Base-by-base conservation (phyloP, 1,140 invertebrate genomes). In the Panulirus ornatus region DNA sequence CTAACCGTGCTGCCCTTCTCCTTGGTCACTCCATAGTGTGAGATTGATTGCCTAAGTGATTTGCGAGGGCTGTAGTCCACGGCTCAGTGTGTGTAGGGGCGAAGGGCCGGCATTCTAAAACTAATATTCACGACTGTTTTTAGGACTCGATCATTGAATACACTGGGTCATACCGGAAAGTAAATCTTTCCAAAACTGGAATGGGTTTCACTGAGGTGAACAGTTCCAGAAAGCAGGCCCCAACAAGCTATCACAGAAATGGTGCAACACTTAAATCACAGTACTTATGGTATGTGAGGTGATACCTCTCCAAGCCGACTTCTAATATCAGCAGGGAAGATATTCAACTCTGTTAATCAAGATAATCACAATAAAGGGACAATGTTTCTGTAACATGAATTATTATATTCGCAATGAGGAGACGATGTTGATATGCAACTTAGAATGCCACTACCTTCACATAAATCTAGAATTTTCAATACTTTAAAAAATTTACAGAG, bases 181-280 rank as follows among this genome's bases (percentile, higher is more conserved):
- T n/a, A n/a, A n/a, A n/a, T n/a, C n/a, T n/a, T 58, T 58, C 16
- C 19, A 58, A 58, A 58, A 58, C 19, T n/a, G n/a, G n/a, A n/a
- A 19, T 5, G n/a, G 54, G 19, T 58, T 58, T 58, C 54, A 58
- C 54, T 22, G 19, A 58, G 0, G 54, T 58, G 16, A 58, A 22
- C n/a, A 47, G 16, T 47, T 58, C 5, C 14, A 30, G 58, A 66
- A 8, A 66, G 27, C 30, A 27, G 58, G 58, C 22, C 58, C 27
- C n/a, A 66, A 8, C 58, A 0, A 66, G n/a, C n/a, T 66, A 66
- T 66, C 58, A 66, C 58, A 66, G 58, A 22, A 66, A 66, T 66
- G 58, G 58, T 66, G 58, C n/a, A 9, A 66, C 58, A 66, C n/a
- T 66, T 66, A 30, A 27, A 66, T 66, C 58, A 66, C 58, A 66